Base-by-base conservation (phyloP, 1,140 invertebrate genomes). In the Drosophila chauvacae region DNA sequence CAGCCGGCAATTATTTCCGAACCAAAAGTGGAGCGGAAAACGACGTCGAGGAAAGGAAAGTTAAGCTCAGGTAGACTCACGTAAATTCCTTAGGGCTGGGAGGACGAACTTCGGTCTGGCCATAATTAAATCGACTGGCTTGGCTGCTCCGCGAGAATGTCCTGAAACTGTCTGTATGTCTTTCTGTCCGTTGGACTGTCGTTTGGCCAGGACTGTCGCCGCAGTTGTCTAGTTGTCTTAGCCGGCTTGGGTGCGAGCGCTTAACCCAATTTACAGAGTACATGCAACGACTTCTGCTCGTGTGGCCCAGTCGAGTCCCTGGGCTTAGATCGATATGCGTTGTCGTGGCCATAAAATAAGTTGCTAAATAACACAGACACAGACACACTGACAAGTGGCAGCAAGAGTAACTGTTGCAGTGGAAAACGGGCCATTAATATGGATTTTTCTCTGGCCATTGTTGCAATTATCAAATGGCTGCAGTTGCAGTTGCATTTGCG, bases 261-360 rank as follows among this genome's bases (percentile, higher is more conserved):
- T 80, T 77, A 84, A 81, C 80, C 81, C 72, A 87, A 87, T 88
- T 88, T 90, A 72, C 53, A 90, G 51, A 69, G 71, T 18, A 76
- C 63, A 69, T 77, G 68, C 66, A 62, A 63, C 45, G 53, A 66
- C 64, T 63, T 50, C 61, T 33, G 50, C 50, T 66, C 64, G 56
- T 68, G 63, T 69, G 74, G 70, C 64, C 65, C 11, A 57, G 51
- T 11, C 55, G 35, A 53, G 39, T 68, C 45, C 39, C 61, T 53
- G 53, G 35, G 39, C 53, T 72, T 63, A 55, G 74, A 90, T 88
- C 85, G 85, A 88, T 88, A 87, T 45, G 51, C 63, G 80, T 68
- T 77, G 77, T 81, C 84, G 73, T 83, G 76, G 73, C 69, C 80
- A 87, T 83, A 80, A 88, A 68, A 59, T 41, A 58, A 80, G 56